Evolutionary conservation across 2,797 vertebrate species (phyloP).

Genomic region (Mormyrops attenuatus): DNA sequence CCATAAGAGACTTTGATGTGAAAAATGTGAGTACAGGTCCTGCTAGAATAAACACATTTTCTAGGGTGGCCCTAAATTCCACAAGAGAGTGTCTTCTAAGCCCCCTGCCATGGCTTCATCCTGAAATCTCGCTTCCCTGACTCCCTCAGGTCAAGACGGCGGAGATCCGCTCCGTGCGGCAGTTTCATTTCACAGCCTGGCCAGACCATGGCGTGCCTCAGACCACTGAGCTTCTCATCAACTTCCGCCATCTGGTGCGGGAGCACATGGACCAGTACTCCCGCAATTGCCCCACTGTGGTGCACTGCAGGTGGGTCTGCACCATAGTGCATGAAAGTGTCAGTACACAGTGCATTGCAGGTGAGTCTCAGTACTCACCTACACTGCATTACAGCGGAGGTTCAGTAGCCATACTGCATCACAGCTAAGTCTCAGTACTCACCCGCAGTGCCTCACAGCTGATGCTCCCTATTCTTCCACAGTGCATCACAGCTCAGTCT

Average conservation of each 20-base stretch:
- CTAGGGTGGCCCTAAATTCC: background rate
- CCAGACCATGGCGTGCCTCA: slow-evolving; percentile 89
- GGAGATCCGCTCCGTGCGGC: slow-evolving; percentile 73
- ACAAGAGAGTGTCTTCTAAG: background rate
- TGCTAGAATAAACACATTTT: background rate
- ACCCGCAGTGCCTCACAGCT: background rate
- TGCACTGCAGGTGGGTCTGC: slow-evolving; percentile 88
- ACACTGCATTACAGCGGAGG: background rate
- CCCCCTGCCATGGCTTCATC: background rate
- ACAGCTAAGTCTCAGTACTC: background rate
- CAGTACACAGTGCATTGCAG: background rate
- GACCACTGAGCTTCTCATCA: slow-evolving; percentile 87
- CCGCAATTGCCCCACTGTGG: slow-evolving; percentile 72
- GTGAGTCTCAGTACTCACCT: background rate
- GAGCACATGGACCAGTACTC: slow-evolving; percentile 84
- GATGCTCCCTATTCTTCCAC: too few species aligned
- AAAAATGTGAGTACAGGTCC: slow-evolving; percentile 70
- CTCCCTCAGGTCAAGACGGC: slow-evolving; percentile 66
- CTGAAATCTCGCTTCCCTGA: too few species aligned
- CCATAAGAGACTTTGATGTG: slow-evolving; percentile 82
- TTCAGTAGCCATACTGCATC: background rate
- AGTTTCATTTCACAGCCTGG: slow-evolving; percentile 97
- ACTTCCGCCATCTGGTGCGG: slow-evolving; percentile 84
- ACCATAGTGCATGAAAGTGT: background rate
- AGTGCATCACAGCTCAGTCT: background rate